Percentiles rank a stretch among this genome's conserved stretches.
Evolutionary conservation across 2,797 vertebrate species (phyloP).

Genomic region (Scolopax rusticola): DNA sequence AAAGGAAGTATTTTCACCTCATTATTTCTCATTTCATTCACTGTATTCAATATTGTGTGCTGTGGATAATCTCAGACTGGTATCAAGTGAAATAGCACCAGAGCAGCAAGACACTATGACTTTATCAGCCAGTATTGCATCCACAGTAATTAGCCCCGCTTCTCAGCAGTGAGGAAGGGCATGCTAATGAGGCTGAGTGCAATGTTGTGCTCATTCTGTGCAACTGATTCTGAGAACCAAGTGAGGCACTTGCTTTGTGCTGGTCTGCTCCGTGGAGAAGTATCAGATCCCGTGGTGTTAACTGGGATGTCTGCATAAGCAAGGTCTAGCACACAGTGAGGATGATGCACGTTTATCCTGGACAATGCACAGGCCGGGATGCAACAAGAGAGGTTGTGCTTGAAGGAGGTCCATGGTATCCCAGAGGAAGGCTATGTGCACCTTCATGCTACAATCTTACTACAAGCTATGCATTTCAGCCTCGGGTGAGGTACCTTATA

Average conservation of each 20-base stretch:
- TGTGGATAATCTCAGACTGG: not conserved
- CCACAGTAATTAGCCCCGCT: constrained; percentile 14
- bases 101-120: not conserved
- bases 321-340: not conserved
- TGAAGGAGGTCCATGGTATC: not conserved
- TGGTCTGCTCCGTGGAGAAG: not conserved
- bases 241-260: not conserved
- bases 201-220: not conserved
- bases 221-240: not conserved
- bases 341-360: fast-evolving
- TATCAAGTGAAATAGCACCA: not conserved
- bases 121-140: not conserved
- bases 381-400: not conserved
- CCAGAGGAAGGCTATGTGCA: not conserved
- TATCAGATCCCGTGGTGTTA: not conserved
- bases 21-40: constrained; percentile 22
- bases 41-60: not conserved
- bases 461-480: not conserved
- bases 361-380: fast-evolving
- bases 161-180: not conserved
- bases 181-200: not conserved
- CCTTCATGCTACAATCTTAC: not conserved
- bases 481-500: not conserved
- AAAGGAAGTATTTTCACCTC: not conserved
- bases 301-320: not conserved